Percentiles rank a stretch among this genome's conserved stretches.
These are phyloP conservation scores for Kryphioiulus occultus DNA, from an alignment of 2,888 invertebrate genomes.

Conservation along the genomic window DNA sequence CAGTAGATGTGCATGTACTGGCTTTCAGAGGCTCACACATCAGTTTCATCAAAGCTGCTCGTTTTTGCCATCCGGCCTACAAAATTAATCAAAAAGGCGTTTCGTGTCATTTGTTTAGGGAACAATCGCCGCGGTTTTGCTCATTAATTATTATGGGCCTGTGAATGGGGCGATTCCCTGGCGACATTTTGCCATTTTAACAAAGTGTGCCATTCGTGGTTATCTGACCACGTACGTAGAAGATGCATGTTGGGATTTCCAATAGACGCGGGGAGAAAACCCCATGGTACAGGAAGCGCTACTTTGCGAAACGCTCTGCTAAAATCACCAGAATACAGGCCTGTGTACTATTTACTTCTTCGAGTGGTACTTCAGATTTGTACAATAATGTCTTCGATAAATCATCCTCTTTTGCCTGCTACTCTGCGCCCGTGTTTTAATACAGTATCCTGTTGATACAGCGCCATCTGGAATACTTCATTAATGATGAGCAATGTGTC, in stretches of 20 bases:
- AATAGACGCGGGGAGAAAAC: neutral
- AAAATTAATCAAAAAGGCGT: neutral
- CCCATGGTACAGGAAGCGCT: neutral
- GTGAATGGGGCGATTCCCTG: neutral
- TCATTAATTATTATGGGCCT: constrained; percentile 20
- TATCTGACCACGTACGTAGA: constrained; percentile 28
- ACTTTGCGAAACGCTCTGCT: neutral
- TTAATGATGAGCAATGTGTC: neutral
- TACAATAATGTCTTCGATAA: neutral
- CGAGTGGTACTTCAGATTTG: neutral
- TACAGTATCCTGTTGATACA: neutral
- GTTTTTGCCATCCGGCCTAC: neutral
- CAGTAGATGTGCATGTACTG: too few relatives aligned
- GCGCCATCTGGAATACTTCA: neutral
- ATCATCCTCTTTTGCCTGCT: too few relatives aligned
- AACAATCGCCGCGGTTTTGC: neutral
- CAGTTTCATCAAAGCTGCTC: too few relatives aligned
- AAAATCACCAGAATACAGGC: too few relatives aligned
- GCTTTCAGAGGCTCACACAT: too few relatives aligned
- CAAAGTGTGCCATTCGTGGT: neutral
- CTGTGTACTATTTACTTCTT: neutral
- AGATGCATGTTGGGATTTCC: neutral
- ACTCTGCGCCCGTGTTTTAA: too few relatives aligned
- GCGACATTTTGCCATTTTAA: neutral
- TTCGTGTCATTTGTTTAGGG: constrained; percentile 15